Base-by-base conservation (phyloP, 1,140 invertebrate genomes). In the Thereuonema tuberculata region DNA sequence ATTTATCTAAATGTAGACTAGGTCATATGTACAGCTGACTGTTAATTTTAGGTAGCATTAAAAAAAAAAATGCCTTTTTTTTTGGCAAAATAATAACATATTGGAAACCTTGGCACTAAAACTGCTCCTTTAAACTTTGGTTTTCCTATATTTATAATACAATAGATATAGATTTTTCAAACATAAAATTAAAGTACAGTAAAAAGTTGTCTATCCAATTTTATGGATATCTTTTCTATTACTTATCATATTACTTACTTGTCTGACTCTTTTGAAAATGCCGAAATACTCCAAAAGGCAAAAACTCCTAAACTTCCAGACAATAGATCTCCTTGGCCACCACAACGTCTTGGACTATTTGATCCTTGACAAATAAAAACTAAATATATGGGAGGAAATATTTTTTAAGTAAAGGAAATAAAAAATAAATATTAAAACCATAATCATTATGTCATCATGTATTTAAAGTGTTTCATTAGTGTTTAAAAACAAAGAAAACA, bases 261-360 rank as follows among this genome's bases (percentile, higher is more conserved):
- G 57, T 56, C 50, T 68, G 67, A 43, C 67, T 70, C 9, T 5
- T 29, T 46, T 48, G 27, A 23, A n/a, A n/a, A n/a, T 21, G 21
- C 47, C 12, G 24, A 5, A 20, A 9, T 3, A 26, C 54, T 37
- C 95, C 95, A 99, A 71, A 82, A 81, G 63, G 84, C 80, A 70
- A 98, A 94, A 15, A 84, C 82, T 17, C 86, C 82, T 59, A 94
- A 72, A 2, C 86, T 78, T 12, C 96, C 96, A 48, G 86, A 82
- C 1, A 99, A 71, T 1, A 99, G 71, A 72, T 99, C 96, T 0
- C 96, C 96, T 75, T 99, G 95, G 12, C 96, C 96, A 3, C 95
- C 95, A 76, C 95, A 98, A 50, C 96, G 78, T 60, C 94, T 77
- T 3, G 83, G 84, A 31, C 89, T 91, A 2, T 93, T 93, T 26